These are phyloP conservation scores for Apodemus agrarius DNA, from an alignment of 2,797 vertebrate genomes.

Conservation along the genomic window DNA sequence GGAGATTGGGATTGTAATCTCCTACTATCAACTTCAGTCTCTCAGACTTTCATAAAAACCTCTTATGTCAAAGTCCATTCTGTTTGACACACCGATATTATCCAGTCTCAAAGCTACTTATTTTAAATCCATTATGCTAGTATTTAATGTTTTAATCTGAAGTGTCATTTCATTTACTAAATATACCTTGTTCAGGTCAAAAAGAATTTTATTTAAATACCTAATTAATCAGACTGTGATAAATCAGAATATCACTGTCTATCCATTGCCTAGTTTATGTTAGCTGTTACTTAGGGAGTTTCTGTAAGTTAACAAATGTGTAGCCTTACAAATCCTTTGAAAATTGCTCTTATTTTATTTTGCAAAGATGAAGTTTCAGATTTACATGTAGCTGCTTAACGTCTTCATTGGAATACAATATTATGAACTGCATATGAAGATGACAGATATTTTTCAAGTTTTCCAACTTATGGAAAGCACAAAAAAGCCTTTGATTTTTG, in stretches of 20 bases:
- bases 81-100: background rate
- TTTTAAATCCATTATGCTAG: background rate
- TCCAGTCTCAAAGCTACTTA: background rate
- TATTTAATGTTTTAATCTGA: slow-evolving; percentile 55
- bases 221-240: background rate
- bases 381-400: background rate
- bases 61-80: background rate
- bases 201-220: slow-evolving; percentile 16
- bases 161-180: slow-evolving; percentile 15
- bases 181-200: background rate
- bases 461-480: background rate
- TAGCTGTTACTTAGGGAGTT: background rate
- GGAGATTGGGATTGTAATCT: background rate
- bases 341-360: slow-evolving; percentile 22
- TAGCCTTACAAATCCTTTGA: background rate
- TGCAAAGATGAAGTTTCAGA: background rate
- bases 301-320: background rate
- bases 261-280: background rate
- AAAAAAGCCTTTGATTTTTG: background rate
- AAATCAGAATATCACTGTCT: background rate
- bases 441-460: background rate
- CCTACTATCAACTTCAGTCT: background rate
- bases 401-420: background rate
- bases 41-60: background rate
- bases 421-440: background rate